phyloP scores from a whole-genome alignment of 37 sponge, comb jelly and placozoan species.

The Spongilla lacustris region DNA sequence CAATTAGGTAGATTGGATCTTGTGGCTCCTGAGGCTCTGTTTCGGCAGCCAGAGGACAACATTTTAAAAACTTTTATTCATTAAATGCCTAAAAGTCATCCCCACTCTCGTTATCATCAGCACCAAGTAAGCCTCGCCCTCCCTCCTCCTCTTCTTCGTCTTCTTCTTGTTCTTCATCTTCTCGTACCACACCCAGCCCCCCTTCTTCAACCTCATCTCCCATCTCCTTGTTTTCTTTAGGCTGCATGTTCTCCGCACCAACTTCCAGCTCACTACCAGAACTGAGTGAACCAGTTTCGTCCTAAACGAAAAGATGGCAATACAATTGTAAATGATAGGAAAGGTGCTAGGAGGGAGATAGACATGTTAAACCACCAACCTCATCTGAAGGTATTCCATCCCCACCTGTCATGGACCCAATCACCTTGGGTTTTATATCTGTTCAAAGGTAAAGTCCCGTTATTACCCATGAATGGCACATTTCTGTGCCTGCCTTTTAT shows the following conservation, averaged over 20 bases:
- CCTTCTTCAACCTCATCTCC: too few species aligned
- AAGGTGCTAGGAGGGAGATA: too few species aligned
- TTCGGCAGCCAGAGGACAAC: too few species aligned
- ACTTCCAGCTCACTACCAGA: constrained; percentile 40
- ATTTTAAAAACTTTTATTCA: too few species aligned
- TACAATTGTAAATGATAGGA: not conserved
- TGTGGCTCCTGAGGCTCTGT: too few species aligned
- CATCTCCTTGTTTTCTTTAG: too few species aligned
- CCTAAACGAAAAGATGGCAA: constrained; percentile 2
- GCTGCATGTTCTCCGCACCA: not conserved
- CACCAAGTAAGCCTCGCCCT: not conserved
- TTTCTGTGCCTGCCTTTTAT: not conserved
- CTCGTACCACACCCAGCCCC: not conserved
- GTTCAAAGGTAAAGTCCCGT: not conserved
- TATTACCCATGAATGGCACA: not conserved
- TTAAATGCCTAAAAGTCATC: constrained; percentile 40
- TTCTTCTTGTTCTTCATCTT: not conserved
- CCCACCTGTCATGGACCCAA: constrained; percentile 65
- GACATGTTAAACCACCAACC: constrained; percentile 15
- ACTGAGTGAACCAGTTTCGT: constrained; percentile 41
- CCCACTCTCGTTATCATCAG: constrained; percentile 31
- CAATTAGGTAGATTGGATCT: too few species aligned
- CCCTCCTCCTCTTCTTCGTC: constrained; percentile 58
- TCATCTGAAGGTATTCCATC: constrained; percentile 22
- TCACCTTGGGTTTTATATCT: constrained; percentile 18